Evolutionary conservation across 2,113 vertebrate genomes (phyloP).

Genomic region (Meleagris gallopavo): DNA sequence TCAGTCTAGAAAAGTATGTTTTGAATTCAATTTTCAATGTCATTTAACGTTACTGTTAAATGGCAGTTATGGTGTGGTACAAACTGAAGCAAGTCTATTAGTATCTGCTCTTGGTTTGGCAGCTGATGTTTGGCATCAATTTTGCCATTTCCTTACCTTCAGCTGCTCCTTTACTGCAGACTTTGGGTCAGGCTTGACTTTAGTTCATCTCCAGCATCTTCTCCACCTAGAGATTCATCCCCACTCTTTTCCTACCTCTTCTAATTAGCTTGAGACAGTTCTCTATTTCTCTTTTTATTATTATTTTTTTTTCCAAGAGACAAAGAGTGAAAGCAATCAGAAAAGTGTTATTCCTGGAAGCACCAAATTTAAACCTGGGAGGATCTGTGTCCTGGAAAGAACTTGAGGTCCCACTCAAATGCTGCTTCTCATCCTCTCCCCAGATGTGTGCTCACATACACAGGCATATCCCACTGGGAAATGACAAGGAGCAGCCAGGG

Average conservation of each 20-base stretch:
- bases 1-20: neutral
- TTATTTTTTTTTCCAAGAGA: neutral
- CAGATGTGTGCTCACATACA: conserved; percentile 31
- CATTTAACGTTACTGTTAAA: neutral
- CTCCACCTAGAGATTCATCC: neutral
- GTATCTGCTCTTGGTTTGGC: neutral
- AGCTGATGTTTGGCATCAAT: neutral
- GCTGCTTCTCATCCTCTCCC: neutral
- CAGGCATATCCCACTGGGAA: conserved; percentile 45
- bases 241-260: neutral
- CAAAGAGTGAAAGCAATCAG: neutral
- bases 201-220: neutral
- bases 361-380: neutral
- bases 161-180: neutral
- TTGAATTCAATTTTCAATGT: neutral
- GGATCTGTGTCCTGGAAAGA: neutral
- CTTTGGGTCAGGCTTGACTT: neutral
- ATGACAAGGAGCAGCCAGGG: conserved; percentile 30
- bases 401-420: neutral
- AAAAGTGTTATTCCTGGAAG: neutral
- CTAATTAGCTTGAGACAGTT: neutral
- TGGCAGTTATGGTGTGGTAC: neutral
- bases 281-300: neutral
- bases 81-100: neutral
- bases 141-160: neutral